phyloP scores from a whole-genome alignment of 2,113 vertebrate genomes.

The Butastur rufipennis region DNA sequence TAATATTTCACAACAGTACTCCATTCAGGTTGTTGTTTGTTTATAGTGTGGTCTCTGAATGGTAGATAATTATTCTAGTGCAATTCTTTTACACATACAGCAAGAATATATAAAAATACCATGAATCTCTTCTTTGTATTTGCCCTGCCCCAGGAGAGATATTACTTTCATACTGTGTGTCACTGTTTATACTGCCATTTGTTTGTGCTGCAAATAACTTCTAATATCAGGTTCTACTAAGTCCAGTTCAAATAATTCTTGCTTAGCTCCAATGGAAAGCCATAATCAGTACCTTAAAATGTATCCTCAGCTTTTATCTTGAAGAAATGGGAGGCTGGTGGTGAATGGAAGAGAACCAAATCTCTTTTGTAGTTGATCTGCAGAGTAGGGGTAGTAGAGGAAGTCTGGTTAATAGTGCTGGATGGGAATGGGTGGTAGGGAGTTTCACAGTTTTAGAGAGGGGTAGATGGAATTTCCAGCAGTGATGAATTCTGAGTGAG shows the following conservation, averaged over 20 bases:
- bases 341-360: neutral
- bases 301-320: neutral
- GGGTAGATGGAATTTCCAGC: neutral
- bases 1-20: neutral
- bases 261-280: neutral
- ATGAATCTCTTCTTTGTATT: neutral
- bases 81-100: neutral
- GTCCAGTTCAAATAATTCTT: neutral
- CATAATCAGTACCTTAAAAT: neutral
- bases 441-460: neutral
- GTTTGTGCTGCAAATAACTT: neutral
- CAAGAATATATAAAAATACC: neutral
- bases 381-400: too few relatives aligned
- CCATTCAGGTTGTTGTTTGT: neutral
- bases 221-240: neutral
- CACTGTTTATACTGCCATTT: neutral
- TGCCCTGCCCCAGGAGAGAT: neutral
- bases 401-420: neutral
- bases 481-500: neutral
- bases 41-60: neutral
- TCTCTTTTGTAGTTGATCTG: neutral
- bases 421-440: neutral
- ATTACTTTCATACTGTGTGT: neutral
- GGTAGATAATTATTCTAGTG: neutral
- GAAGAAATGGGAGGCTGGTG: neutral